Conservation (phyloP, 2,797 vertebrate species). For the Helostoma temminkii region DNA sequence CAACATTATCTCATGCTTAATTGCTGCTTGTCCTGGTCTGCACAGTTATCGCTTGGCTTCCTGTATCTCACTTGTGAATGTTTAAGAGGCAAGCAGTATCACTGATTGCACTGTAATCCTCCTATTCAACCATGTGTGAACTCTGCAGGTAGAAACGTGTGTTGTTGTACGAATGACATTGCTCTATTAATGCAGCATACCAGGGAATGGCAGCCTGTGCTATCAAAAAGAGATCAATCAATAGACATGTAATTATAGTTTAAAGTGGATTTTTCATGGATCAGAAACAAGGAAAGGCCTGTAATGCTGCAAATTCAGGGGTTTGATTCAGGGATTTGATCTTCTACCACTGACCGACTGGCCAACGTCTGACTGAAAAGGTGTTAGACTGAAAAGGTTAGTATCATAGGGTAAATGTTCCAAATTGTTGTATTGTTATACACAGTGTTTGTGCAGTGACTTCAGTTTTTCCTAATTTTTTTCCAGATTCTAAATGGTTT, state of each 20-base stretch:
- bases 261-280: background rate
- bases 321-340: background rate
- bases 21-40: constrained; percentile 65
- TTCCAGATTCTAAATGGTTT: no score
- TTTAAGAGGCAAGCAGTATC: constrained; percentile 18
- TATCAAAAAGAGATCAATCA: constrained; percentile 18
- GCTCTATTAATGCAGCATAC: background rate
- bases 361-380: background rate
- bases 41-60: constrained; percentile 76
- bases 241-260: constrained; percentile 11
- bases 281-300: background rate
- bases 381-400: no score
- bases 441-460: no score
- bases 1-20: constrained; percentile 73
- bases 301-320: background rate
- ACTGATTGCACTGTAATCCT: constrained; percentile 8
- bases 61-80: constrained; percentile 31
- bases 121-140: constrained; percentile 25
- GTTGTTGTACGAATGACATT: background rate
- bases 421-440: no score
- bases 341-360: background rate
- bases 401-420: no score
- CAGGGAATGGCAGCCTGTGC: constrained; percentile 1
- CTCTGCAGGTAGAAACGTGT: background rate
- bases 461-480: no score